These are phyloP conservation scores for Drepana arcuata DNA, from an alignment of 1,140 invertebrate species.

Conservation along the genomic window DNA sequence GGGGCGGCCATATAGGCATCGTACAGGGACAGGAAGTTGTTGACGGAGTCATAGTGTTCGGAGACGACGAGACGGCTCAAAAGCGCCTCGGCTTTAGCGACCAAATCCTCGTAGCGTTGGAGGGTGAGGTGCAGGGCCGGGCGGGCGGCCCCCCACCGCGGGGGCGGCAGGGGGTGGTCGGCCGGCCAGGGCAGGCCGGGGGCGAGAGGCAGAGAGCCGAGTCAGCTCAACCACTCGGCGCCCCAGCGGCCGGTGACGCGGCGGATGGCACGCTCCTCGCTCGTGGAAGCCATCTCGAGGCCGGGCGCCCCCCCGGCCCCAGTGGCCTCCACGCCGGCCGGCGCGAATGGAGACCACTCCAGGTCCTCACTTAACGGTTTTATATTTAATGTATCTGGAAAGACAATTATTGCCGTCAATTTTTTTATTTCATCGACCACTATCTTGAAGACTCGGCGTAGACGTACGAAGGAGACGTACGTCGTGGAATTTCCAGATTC, in stretches of 20 bases:
- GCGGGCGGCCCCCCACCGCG: constrained; percentile 74
- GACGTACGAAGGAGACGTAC: no score
- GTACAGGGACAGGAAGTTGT: constrained; percentile 88
- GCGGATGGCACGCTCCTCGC: constrained; percentile 72
- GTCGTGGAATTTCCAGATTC: no score
- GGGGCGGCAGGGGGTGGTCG: constrained; percentile 77
- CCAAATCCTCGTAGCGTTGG: constrained; percentile 83
- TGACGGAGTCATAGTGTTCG: constrained; percentile 89
- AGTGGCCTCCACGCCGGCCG: constrained; percentile 68
- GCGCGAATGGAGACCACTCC: constrained; percentile 62
- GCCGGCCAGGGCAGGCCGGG: constrained; percentile 46
- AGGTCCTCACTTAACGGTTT: constrained; percentile 68
- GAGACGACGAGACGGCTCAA: constrained; percentile 85
- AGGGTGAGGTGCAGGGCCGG: constrained; percentile 75
- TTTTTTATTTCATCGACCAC: background rate
- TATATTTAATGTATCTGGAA: constrained; percentile 68
- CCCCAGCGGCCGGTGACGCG: constrained; percentile 89
- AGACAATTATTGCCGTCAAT: background rate
- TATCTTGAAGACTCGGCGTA: no score
- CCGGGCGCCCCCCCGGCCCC: constrained; percentile 54
- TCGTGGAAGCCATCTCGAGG: constrained; percentile 40
- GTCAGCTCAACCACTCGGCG: constrained; percentile 94
- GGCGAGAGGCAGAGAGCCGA: constrained; percentile 77
- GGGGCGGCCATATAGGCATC: constrained; percentile 78
- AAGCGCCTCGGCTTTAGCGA: constrained; percentile 83